Evolutionary conservation across 2,888 invertebrate genomes (phyloP).

Genomic region (Troides oblongomaculatus): DNA sequence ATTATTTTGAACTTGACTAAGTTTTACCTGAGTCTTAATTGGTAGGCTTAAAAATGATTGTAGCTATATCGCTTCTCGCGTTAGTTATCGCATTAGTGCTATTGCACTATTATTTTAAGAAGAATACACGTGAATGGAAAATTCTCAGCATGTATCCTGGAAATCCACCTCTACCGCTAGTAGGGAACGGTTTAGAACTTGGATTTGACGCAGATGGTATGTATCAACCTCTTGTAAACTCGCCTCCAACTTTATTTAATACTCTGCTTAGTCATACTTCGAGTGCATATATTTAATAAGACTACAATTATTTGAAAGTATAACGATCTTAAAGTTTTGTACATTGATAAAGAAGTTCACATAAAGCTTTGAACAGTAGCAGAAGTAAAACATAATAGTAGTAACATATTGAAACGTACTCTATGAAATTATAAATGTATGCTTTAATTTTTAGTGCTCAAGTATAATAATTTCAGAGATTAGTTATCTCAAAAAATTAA

Average conservation of each 20-base stretch:
- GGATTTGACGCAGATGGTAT: slow-evolving; percentile 52
- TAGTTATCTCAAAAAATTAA: too few relatives aligned
- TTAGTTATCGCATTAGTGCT: slow-evolving; percentile 37
- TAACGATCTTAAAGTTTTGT: too few relatives aligned
- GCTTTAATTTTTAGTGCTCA: too few relatives aligned
- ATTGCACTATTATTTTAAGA: slow-evolving; percentile 35
- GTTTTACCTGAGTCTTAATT: not conserved
- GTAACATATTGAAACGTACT: too few relatives aligned
- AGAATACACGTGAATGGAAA: slow-evolving; percentile 38
- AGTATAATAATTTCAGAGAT: too few relatives aligned
- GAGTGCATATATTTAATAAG: not conserved
- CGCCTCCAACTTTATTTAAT: not conserved
- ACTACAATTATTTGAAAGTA: too few relatives aligned
- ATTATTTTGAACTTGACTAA: not conserved
- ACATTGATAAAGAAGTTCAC: too few relatives aligned
- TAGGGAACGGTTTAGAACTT: slow-evolving; percentile 56
- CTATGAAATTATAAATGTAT: too few relatives aligned
- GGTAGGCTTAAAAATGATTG: slow-evolving; percentile 33
- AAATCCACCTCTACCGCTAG: slow-evolving; percentile 46
- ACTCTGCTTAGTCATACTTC: not conserved
- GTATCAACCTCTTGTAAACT: slow-evolving; percentile 21
- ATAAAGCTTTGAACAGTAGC: too few relatives aligned
- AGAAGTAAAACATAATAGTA: too few relatives aligned
- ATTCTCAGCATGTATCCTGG: slow-evolving; percentile 46
- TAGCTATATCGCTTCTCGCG: slow-evolving; percentile 35